phyloP scores from a whole-genome alignment of 2,113 vertebrate genomes.

The Sebastes fasciatus region DNA sequence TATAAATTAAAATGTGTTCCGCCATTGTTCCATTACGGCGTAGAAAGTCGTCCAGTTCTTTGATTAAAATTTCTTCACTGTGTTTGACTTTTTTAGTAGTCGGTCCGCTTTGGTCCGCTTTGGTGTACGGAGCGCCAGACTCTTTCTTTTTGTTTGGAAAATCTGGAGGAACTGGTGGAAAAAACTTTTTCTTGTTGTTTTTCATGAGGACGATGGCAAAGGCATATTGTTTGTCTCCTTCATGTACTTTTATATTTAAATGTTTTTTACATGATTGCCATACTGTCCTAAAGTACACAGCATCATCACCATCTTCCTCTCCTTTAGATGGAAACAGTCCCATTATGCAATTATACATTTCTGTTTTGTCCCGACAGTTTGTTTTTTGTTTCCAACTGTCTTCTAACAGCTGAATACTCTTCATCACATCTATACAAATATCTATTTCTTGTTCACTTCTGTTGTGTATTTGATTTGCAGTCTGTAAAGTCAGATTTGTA shows the following conservation, averaged over 20 bases:
- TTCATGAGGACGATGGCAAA: too few species aligned
- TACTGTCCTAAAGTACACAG: too few species aligned
- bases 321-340: neutral
- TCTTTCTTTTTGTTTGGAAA: neutral
- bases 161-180: neutral
- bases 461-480: too few species aligned
- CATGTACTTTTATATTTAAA: too few species aligned
- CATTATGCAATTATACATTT: neutral
- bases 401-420: neutral
- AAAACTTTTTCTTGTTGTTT: neutral
- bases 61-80: neutral
- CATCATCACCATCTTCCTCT: neutral
- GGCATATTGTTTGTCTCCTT: too few species aligned
- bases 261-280: too few species aligned
- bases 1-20: neutral
- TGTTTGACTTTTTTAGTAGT: neutral
- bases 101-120: too few species aligned
- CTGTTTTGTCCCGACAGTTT: neutral
- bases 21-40: too few species aligned
- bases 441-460: too few species aligned
- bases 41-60: neutral
- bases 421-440: neutral
- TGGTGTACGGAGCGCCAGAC: neutral
- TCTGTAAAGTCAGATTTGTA: too few species aligned
- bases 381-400: neutral